These are phyloP conservation scores for Coenobita brevimanus DNA, from an alignment of 1,140 invertebrate genomes.

Conservation along the genomic window DNA sequence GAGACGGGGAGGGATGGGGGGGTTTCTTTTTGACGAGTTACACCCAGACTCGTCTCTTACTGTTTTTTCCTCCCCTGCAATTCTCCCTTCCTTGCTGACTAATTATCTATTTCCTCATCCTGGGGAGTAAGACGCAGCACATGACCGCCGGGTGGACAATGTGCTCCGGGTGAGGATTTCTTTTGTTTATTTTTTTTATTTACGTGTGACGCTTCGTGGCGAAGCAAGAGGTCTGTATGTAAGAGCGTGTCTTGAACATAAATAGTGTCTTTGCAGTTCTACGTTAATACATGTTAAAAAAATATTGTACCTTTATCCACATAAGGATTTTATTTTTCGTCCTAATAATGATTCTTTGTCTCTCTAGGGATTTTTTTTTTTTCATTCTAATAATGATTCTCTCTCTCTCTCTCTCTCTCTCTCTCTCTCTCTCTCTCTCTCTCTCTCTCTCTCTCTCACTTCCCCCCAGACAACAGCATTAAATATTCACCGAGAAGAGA, in stretches of 20 bases:
- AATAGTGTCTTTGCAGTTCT: too few relatives aligned
- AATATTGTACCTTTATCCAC: too few relatives aligned
- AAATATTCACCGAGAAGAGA: too few relatives aligned
- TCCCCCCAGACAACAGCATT: too few relatives aligned
- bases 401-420: neutral
- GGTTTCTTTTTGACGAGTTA: neutral
- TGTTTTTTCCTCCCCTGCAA: neutral
- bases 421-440: neutral
- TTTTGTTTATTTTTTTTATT: too few relatives aligned
- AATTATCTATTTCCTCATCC: slow-evolving; percentile 39
- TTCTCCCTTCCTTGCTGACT: slow-evolving; percentile 20
- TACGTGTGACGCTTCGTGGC: too few relatives aligned
- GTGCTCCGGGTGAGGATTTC: too few relatives aligned
- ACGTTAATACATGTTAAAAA: too few relatives aligned
- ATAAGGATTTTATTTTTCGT: too few relatives aligned
- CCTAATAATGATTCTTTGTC: neutral
- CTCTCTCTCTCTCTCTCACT: neutral
- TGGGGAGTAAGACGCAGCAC: too few relatives aligned
- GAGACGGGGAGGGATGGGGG: neutral
- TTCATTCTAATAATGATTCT: neutral
- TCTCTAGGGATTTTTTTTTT: neutral
- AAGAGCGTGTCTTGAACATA: slow-evolving; percentile 16
- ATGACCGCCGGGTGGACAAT: too few relatives aligned
- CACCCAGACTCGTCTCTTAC: neutral
- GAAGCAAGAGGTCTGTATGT: slow-evolving; percentile 20